Evolutionary conservation across 2,888 invertebrate genomes (phyloP).

Genomic region (Tetropium fuscum): DNA sequence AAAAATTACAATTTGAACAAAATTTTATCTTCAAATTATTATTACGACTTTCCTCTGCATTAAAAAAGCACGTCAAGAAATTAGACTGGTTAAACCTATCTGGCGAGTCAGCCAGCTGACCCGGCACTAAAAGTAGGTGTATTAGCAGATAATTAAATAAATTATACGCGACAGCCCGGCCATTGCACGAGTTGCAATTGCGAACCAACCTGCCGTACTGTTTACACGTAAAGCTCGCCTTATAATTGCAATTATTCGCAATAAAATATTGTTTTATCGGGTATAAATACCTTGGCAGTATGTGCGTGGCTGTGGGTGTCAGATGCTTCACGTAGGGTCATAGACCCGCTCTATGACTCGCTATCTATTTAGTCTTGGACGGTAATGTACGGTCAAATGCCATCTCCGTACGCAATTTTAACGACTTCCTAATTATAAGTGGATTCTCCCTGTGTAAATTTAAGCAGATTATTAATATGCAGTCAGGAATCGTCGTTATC

Average conservation of each 20-base stretch:
- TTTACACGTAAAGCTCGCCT: conserved; percentile 57
- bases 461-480: conserved; percentile 2
- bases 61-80: too few relatives aligned
- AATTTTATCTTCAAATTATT: too few relatives aligned
- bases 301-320: conserved; percentile 62
- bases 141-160: conserved; percentile 50
- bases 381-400: conserved; percentile 45
- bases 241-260: conserved; percentile 64
- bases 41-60: too few relatives aligned
- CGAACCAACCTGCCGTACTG: conserved; percentile 47
- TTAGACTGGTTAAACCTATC: too few relatives aligned
- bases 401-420: conserved; percentile 47
- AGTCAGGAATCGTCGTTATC: too few relatives aligned
- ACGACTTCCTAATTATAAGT: conserved; percentile 48
- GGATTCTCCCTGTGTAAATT: conserved; percentile 4
- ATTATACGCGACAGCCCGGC: conserved; percentile 46
- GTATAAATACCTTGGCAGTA: conserved; percentile 61
- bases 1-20: too few relatives aligned
- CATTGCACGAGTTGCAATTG: conserved; percentile 24
- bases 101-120: background rate
- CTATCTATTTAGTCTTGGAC: conserved; percentile 51
- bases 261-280: conserved; percentile 65
- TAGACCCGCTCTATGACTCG: conserved; percentile 54
- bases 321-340: conserved; percentile 64
- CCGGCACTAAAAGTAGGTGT: conserved; percentile 28